Percentiles rank a stretch among this genome's conserved stretches.
phyloP scores from a whole-genome alignment of 2,888 invertebrate genomes.

The Aleiodes testaceus region DNA sequence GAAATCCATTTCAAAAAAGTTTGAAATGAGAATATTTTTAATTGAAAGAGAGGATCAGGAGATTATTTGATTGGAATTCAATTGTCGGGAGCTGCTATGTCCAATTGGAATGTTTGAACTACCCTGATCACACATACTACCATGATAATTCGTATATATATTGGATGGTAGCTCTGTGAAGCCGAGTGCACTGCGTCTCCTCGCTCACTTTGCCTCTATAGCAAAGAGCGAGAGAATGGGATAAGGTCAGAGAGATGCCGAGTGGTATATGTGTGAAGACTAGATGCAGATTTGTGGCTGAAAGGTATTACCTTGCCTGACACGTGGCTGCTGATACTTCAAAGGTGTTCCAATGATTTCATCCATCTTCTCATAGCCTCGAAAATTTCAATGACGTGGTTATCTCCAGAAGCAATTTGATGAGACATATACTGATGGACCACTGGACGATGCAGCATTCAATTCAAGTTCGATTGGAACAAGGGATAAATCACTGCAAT shows the following conservation, averaged over 20 bases:
- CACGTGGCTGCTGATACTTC: background rate
- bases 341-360: constrained; percentile 7
- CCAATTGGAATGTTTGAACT: constrained; percentile 63
- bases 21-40: background rate
- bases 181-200: background rate
- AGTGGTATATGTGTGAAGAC: constrained; percentile 2
- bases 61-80: constrained; percentile 65
- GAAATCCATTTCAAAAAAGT: too few relatives aligned
- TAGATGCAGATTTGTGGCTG: constrained; percentile 12
- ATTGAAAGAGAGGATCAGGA: constrained; percentile 46
- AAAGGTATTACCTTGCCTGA: constrained; percentile 35
- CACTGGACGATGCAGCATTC: constrained; percentile 29
- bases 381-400: background rate
- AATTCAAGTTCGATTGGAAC: constrained; percentile 49
- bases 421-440: constrained; percentile 11
- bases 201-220: constrained; percentile 27
- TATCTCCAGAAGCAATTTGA: constrained; percentile 23
- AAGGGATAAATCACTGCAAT: constrained; percentile 29
- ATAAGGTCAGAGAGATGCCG: background rate
- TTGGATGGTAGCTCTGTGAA: constrained; percentile 38
- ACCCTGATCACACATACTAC: constrained; percentile 38
- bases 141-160: constrained; percentile 50
- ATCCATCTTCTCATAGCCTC: too few relatives aligned
- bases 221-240: constrained; percentile 11
- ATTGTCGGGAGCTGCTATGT: constrained; percentile 64